Percentiles rank a stretch among this genome's conserved stretches.
These are phyloP conservation scores for Stegana nigrithorax DNA, from an alignment of 2,888 invertebrate species.

Conservation along the genomic window DNA sequence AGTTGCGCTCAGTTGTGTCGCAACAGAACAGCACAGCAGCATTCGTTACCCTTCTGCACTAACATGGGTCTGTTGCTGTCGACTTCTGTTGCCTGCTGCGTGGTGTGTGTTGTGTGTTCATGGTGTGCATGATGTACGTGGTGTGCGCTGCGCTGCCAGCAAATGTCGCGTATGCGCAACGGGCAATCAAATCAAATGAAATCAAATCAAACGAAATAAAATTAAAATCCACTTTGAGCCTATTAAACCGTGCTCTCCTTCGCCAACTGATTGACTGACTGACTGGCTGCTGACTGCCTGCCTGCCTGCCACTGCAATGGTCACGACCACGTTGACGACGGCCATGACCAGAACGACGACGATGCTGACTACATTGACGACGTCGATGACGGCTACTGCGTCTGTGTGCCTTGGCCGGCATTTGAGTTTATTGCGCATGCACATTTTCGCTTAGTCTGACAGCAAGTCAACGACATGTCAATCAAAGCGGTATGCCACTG, in stretches of 20 bases:
- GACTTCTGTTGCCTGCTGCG: too few relatives aligned
- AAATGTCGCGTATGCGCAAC: conserved; percentile 27
- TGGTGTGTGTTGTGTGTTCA: conserved; percentile 42
- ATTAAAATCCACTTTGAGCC: conserved; percentile 67
- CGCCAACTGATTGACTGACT: conserved; percentile 17
- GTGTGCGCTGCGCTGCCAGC: not conserved
- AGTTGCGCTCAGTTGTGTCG: conserved; percentile 31
- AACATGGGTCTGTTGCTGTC: too few relatives aligned
- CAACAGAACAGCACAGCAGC: conserved; percentile 40
- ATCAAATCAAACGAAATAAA: conserved; percentile 58
- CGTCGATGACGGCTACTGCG: too few relatives aligned
- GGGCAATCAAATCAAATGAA: conserved; percentile 52
- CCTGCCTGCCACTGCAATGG: too few relatives aligned
- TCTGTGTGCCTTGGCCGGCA: not conserved
- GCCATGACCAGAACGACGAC: conserved; percentile 10
- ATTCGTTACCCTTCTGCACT: conserved; percentile 11
- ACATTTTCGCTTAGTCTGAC: conserved; percentile 63
- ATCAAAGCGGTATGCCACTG: conserved; percentile 52
- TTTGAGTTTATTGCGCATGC: conserved; percentile 38
- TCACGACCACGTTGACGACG: too few relatives aligned
- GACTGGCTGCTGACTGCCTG: conserved; percentile 1
- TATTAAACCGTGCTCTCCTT: conserved; percentile 57
- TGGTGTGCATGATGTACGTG: too few relatives aligned
- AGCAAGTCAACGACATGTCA: conserved; percentile 68
- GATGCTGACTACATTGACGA: too few relatives aligned